A percentile compares a stretch with the other conserved stretches of the same genome.
These are phyloP conservation scores for Gallinago solitaria DNA, from an alignment of 2,797 vertebrate genomes.

Conservation along the genomic window DNA sequence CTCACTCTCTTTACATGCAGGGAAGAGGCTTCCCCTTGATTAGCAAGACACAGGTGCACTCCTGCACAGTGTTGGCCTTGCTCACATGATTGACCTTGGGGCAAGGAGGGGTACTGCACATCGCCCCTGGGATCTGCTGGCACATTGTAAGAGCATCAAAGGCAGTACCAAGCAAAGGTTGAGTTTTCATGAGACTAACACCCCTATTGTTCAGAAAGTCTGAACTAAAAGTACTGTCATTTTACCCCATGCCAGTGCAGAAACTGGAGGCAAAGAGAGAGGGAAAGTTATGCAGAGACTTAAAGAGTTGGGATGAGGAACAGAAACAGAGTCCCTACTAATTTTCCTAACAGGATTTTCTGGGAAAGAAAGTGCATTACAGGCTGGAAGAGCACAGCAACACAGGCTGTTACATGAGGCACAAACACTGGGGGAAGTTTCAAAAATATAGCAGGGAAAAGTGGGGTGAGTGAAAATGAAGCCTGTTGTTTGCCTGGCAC, in stretches of 20 bases:
- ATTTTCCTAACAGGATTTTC: background rate
- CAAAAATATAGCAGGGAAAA: background rate
- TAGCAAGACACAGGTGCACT: no score
- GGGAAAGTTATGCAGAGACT: background rate
- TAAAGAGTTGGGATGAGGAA: background rate
- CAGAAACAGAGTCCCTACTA: background rate
- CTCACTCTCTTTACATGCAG: background rate
- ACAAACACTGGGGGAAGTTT: background rate
- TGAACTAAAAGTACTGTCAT: no score
- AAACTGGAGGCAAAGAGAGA: background rate
- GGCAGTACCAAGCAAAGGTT: background rate
- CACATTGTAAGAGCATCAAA: background rate
- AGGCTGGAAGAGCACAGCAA: background rate
- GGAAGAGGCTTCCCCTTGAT: background rate
- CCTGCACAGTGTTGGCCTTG: background rate
- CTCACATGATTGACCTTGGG: accelerated
- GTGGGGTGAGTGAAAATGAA: background rate
- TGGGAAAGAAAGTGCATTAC: background rate
- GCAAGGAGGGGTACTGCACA: background rate
- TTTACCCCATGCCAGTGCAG: background rate
- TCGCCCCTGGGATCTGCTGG: background rate
- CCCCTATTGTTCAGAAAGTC: background rate
- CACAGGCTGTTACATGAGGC: accelerated
- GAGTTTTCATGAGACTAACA: background rate
- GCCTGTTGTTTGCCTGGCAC: background rate